Evolutionary conservation across 1,140 invertebrate genomes (phyloP).

Genomic region (Listronotus oregonensis): DNA sequence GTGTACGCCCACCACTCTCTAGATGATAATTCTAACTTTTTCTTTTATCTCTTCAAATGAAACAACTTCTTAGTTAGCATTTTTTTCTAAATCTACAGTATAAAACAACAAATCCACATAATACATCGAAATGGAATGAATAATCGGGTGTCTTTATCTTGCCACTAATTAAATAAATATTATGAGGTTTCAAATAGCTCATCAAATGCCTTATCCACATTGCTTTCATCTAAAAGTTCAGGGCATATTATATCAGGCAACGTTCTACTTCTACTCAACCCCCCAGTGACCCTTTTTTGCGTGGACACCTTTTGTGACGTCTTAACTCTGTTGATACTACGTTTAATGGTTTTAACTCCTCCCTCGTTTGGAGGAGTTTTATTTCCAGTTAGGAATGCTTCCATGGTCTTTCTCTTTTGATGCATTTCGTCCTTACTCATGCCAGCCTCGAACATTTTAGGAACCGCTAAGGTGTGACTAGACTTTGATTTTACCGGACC

Average conservation of each 20-base stretch:
- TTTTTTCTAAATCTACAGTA: slow-evolving; percentile 35
- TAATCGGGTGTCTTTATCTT: slow-evolving; percentile 21
- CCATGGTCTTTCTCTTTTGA: slow-evolving; percentile 77
- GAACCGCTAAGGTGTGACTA: slow-evolving; percentile 70
- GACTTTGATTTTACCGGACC: slow-evolving; percentile 68
- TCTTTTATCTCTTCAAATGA: slow-evolving; percentile 12
- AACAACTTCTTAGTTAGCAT: slow-evolving; percentile 31
- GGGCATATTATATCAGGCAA: slow-evolving; percentile 70
- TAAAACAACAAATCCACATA: slow-evolving; percentile 45
- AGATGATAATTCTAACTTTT: slow-evolving; percentile 1
- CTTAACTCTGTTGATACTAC: slow-evolving; percentile 58
- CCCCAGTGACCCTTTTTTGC: slow-evolving; percentile 47
- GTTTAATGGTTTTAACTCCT: slow-evolving; percentile 47
- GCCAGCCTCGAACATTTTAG: slow-evolving; percentile 79
- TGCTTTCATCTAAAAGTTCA: slow-evolving; percentile 69
- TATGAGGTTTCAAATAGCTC: slow-evolving; percentile 64
- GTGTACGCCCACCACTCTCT: slow-evolving; percentile 36
- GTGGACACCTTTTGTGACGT: slow-evolving; percentile 60
- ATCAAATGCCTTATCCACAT: slow-evolving; percentile 78
- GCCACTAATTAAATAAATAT: slow-evolving; percentile 35
- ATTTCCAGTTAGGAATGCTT: slow-evolving; percentile 70
- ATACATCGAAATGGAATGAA: slow-evolving; percentile 41
- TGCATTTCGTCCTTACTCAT: slow-evolving; percentile 72
- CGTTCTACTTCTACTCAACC: slow-evolving; percentile 72
- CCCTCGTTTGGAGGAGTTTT: slow-evolving; percentile 39